A percentile compares a stretch with the other conserved stretches of the same genome.
Conservation (phyloP, 2,113 vertebrate species). For the Hypomesus transpacificus region DNA sequence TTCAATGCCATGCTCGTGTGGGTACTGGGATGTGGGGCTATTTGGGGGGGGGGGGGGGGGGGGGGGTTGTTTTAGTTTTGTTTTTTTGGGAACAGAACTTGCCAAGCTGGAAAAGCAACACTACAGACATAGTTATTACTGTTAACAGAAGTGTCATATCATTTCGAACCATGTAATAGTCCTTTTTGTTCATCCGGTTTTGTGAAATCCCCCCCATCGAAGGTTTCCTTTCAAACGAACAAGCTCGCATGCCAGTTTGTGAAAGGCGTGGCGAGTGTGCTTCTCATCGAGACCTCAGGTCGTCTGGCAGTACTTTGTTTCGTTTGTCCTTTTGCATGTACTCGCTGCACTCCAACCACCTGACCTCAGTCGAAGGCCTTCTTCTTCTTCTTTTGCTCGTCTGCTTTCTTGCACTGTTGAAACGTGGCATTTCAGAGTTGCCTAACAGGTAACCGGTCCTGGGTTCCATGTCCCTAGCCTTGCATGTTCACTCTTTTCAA, state of each 20-base stretch:
- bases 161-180: too few species aligned
- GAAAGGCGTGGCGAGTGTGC: background rate
- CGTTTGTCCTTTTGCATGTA: conserved; percentile 19
- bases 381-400: background rate
- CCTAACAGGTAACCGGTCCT: background rate
- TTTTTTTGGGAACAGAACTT: too few species aligned
- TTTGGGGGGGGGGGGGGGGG: too few species aligned
- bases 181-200: background rate
- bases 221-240: conserved; percentile 16
- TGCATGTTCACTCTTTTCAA: too few species aligned
- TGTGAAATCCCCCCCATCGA: background rate
- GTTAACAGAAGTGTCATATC: too few species aligned
- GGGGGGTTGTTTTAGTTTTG: too few species aligned
- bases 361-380: conserved; percentile 40
- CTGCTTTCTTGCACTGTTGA: background rate
- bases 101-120: too few species aligned
- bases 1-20: too few species aligned
- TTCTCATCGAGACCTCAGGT: conserved; percentile 46
- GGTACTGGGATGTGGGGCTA: too few species aligned
- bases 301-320: conserved; percentile 26
- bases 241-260: conserved; percentile 2
- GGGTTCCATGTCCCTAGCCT: too few species aligned
- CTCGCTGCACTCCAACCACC: conserved; percentile 35
- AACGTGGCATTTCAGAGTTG: background rate
- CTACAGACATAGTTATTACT: too few species aligned